These are phyloP conservation scores for Rhaphigaster nebulosa DNA, from an alignment of 2,888 invertebrate genomes.

Conservation along the genomic window DNA sequence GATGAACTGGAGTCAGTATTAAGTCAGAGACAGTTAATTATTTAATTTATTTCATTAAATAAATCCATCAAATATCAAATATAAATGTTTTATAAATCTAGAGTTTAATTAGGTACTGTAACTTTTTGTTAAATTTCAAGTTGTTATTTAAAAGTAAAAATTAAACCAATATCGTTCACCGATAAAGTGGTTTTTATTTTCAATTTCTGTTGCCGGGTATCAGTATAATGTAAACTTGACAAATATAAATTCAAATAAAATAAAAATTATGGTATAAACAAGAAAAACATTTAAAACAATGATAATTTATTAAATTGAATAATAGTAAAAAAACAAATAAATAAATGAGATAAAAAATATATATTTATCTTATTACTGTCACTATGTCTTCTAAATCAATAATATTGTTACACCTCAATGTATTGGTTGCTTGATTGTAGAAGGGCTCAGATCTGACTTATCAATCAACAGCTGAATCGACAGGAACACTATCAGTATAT, in stretches of 20 bases:
- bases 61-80: too few relatives aligned
- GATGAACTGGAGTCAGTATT: too few relatives aligned
- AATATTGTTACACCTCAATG: not conserved
- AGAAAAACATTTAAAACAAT: not conserved
- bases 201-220: not conserved
- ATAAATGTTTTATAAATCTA: too few relatives aligned
- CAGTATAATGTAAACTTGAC: not conserved
- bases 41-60: too few relatives aligned
- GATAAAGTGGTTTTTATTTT: too few relatives aligned
- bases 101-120: too few relatives aligned
- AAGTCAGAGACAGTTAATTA: too few relatives aligned
- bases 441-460: not conserved
- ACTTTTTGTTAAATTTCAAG: too few relatives aligned
- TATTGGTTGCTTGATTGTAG: not conserved
- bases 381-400: not conserved
- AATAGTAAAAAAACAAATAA: not conserved
- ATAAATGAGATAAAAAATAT: not conserved
- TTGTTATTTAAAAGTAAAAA: too few relatives aligned
- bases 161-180: too few relatives aligned
- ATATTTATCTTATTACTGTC: not conserved
- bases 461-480: not conserved
- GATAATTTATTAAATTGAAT: not conserved
- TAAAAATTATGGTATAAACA: not conserved
- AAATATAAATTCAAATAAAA: not conserved
- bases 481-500: not conserved